Percentiles rank a stretch among this genome's conserved stretches.
phyloP scores from a whole-genome alignment of 2,797 vertebrate genomes.

The Chiloscyllium punctatum region DNA sequence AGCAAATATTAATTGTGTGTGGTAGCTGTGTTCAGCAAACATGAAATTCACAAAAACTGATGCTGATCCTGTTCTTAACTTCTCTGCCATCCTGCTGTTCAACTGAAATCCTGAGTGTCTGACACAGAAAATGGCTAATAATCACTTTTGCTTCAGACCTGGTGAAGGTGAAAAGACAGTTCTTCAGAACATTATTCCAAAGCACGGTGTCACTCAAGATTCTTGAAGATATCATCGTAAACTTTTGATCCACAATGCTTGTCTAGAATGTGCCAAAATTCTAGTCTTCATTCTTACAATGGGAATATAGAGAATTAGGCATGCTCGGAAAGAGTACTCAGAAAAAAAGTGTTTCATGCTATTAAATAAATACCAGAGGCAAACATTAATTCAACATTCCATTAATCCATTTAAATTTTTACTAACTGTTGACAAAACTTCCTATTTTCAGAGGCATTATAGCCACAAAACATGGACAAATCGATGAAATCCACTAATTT shows the following conservation, averaged over 20 bases:
- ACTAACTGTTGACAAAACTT: background rate
- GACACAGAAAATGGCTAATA: slow-evolving; percentile 4
- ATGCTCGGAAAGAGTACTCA: background rate
- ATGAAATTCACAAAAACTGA: background rate
- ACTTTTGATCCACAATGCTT: background rate
- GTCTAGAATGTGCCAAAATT: background rate
- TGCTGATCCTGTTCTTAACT: background rate
- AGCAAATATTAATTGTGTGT: background rate
- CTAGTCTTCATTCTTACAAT: background rate
- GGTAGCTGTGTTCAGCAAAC: background rate
- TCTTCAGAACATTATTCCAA: slow-evolving; percentile 21
- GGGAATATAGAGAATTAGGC: background rate
- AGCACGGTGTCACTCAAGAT: background rate
- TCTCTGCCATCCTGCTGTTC: background rate
- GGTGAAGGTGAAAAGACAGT: slow-evolving; percentile 2
- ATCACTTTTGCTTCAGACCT: background rate
- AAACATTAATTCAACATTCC: background rate
- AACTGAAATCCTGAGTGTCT: background rate
- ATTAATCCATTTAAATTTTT: background rate
- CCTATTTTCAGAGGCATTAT: background rate
- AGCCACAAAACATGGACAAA: background rate
- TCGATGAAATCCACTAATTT: background rate
- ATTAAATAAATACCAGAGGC: background rate
- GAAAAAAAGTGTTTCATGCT: background rate
- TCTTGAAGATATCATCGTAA: background rate